Base-by-base conservation (phyloP, 2,888 invertebrate species). In the Caradrina kadenii region DNA sequence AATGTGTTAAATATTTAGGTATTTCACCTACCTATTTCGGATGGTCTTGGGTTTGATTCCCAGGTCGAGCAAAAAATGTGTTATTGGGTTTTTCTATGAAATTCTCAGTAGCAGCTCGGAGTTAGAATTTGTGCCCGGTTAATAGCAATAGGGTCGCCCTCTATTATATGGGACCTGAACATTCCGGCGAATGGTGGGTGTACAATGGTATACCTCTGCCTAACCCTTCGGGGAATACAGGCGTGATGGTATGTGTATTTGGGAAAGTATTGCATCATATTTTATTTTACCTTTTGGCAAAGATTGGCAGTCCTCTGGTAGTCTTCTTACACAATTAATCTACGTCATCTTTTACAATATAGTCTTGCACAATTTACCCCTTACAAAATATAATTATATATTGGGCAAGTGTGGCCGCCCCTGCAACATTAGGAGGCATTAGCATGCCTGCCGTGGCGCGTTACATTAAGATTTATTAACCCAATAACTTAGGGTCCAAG, bases 391-490 rank as follows among this genome's bases (percentile, higher is more conserved):
- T 84, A 80, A 80, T 86, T 76, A 81, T 71, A 64, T 75, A 66
- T 75, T 59, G 76, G 73, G 74, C 64, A 67, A 70, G 56, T 63
- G 63, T 62, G 76, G 62, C 73, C 86, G 82, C 77, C 89, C 86
- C 90, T 85, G 82, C 67, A 64, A 85, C 84, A 89, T 89, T 87
- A 89, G 74, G 74, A 78, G 64, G 74, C 86, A 89, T 89, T 89
- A 88, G 83, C 87, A 86, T 86, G 83, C 84, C 80, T 78, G 45
- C 81, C 79, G 79, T 75, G 56, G 66, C 71, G 80, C 79, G 58
- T 64, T 80, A 84, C 83, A 89, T 89, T 88, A 87, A 89, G 90
- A 89, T 89, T 89, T 89, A 89, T 89, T 89, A 84, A 82, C 81
- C 83, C 80, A 82, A 87, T 85, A 88, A 86, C 82, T 87, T 86